phyloP scores from a whole-genome alignment of 2,888 invertebrate genomes.

The Panopea generosa region DNA sequence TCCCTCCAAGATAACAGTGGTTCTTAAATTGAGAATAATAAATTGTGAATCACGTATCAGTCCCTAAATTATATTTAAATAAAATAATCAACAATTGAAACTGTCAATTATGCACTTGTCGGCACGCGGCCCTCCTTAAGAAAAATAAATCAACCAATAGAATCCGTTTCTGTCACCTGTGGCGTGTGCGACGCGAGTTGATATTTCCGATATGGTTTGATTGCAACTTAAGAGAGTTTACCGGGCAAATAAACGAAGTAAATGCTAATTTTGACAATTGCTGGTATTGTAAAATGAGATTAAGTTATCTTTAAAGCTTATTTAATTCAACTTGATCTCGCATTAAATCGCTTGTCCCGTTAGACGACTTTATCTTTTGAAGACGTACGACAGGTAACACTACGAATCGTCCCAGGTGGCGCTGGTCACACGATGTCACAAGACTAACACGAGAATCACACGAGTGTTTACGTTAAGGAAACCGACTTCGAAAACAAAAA shows the following conservation, averaged over 20 bases:
- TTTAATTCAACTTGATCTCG: not conserved
- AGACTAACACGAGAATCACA: not conserved
- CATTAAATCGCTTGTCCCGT: no score
- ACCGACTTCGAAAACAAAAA: no score
- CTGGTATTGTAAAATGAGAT: not conserved
- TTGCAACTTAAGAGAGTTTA: not conserved
- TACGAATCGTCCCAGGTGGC: not conserved
- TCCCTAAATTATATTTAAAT: slow-evolving; percentile 12
- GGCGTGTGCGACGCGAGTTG: slow-evolving; percentile 64
- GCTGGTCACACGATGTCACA: not conserved
- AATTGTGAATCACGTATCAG: not conserved
- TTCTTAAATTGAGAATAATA: not conserved
- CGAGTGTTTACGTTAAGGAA: no score
- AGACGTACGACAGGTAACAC: not conserved
- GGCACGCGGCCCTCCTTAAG: slow-evolving; percentile 25
- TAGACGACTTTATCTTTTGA: not conserved
- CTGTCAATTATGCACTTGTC: slow-evolving; percentile 36
- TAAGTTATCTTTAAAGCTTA: not conserved
- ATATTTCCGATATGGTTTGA: slow-evolving; percentile 25
- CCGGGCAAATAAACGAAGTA: not conserved
- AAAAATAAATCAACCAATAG: slow-evolving; percentile 59
- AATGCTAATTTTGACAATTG: not conserved
- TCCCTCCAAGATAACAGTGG: no score
- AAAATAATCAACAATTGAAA: slow-evolving; percentile 13
- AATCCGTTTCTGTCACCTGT: slow-evolving; percentile 31